These are phyloP conservation scores for Diplogasteroides magnus DNA, from an alignment of 1,140 invertebrate species.

Conservation along the genomic window DNA sequence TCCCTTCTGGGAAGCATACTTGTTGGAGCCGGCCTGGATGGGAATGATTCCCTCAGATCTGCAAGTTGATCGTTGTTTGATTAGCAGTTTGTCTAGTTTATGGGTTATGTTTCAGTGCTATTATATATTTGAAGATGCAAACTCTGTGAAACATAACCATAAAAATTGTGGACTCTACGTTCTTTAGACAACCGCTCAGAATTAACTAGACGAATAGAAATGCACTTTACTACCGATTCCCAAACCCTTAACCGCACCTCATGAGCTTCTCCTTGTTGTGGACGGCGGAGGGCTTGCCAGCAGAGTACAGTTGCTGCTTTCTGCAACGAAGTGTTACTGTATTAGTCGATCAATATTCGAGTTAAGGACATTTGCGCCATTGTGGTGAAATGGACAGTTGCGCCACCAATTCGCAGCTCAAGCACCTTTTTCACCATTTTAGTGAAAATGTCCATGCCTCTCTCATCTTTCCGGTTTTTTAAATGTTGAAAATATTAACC, in stretches of 20 bases:
- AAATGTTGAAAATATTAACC: no score
- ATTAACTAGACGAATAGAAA: no score
- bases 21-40: constrained; percentile 55
- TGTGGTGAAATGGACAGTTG: background rate
- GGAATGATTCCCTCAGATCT: constrained; percentile 51
- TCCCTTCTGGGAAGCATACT: constrained; percentile 54
- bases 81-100: no score
- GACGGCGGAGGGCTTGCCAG: constrained; percentile 46
- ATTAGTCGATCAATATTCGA: no score
- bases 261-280: constrained; percentile 52
- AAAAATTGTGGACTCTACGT: no score
- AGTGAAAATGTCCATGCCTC: background rate
- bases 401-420: background rate
- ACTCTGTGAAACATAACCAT: no score
- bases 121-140: no score
- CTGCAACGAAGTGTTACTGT: background rate
- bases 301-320: constrained; percentile 42
- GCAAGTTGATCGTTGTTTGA: constrained; percentile 20
- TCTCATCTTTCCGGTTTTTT: background rate
- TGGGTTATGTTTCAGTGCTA: no score
- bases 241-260: constrained; percentile 14
- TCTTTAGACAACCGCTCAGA: no score
- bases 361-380: no score
- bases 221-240: no score
- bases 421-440: background rate